Conservation (phyloP, 2,113 vertebrate species). For the Odobenus rosmarus region DNA sequence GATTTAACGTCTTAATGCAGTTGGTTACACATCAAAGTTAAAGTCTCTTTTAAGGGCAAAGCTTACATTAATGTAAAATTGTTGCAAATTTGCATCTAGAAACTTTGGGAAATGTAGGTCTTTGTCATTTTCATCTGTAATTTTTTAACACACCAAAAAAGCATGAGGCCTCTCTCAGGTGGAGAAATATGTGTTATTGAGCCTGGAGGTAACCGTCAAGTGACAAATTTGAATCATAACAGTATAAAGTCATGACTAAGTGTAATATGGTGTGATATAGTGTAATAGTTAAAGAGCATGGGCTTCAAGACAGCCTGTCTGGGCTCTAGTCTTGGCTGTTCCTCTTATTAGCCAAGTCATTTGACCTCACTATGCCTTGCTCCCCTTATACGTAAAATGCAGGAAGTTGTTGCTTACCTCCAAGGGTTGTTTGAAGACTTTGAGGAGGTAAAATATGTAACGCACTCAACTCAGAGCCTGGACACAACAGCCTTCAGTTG, state of each 20-base stretch:
- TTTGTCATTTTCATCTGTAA: conserved; percentile 42
- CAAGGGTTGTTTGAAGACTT: not conserved
- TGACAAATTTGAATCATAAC: not conserved
- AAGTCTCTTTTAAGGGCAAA: conserved; percentile 76
- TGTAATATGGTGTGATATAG: not conserved
- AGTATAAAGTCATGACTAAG: not conserved
- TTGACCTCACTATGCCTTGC: not conserved
- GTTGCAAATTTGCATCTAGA: conserved; percentile 62
- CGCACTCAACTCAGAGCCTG: rapidly evolving
- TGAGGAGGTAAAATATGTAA: not conserved
- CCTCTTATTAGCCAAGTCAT: not conserved
- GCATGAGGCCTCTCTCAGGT: not conserved
- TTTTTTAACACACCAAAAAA: not conserved
- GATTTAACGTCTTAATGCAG: conserved; percentile 78
- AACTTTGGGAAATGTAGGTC: conserved; percentile 51
- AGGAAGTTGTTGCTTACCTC: not conserved
- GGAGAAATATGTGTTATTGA: not conserved
- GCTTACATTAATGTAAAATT: conserved; percentile 65
- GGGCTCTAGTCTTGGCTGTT: not conserved
- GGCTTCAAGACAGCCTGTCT: not conserved
- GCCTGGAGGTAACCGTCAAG: not conserved
- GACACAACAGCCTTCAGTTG: not conserved
- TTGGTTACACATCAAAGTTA: conserved; percentile 79
- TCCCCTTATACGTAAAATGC: not conserved
- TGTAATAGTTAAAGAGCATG: not conserved